Evolutionary conservation across 2,113 vertebrate species (phyloP).

Genomic region (Ceyx melanurus): DNA sequence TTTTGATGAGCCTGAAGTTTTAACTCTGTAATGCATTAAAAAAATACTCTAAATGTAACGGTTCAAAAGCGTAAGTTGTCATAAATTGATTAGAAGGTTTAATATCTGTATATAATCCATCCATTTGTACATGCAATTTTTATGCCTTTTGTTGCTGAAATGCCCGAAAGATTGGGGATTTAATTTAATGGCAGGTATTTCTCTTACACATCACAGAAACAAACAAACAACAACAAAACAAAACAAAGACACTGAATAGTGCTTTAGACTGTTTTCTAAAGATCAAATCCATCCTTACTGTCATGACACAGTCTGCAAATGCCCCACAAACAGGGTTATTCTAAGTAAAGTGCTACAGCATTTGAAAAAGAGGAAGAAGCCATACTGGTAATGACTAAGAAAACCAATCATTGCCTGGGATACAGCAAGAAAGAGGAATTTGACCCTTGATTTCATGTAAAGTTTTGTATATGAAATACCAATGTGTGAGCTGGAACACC

Average conservation of each 20-base stretch:
- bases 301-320: neutral
- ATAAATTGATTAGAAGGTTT: neutral
- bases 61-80: neutral
- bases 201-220: neutral
- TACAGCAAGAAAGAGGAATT: neutral
- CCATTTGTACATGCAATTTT: neutral
- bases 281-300: neutral
- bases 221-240: neutral
- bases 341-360: neutral
- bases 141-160: neutral
- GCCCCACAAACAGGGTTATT: neutral
- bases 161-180: neutral
- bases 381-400: neutral
- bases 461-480: neutral
- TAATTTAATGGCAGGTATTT: neutral
- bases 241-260: neutral
- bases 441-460: accelerated
- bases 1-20: conserved; percentile 19
- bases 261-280: neutral
- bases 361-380: neutral
- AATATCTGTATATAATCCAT: neutral
- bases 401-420: neutral
- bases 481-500: neutral
- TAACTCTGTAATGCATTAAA: neutral
- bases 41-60: neutral